Conservation (phyloP, 2,797 vertebrate genomes). For the Clamator glandarius region DNA sequence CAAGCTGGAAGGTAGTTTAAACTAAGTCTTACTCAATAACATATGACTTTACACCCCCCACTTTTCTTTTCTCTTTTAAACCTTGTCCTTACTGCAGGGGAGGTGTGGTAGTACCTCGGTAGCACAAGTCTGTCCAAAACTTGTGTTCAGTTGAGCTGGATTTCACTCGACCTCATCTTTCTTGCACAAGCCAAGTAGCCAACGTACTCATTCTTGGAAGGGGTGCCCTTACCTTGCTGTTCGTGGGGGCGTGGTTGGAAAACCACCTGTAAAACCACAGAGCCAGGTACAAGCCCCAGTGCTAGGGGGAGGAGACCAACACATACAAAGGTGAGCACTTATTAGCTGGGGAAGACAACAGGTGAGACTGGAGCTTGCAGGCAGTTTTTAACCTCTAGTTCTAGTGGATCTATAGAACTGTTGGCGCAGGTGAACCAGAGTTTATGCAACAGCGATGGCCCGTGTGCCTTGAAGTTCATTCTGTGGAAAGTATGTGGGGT, state of each 20-base stretch:
- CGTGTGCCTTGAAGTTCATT: not conserved
- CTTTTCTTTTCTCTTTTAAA: not conserved
- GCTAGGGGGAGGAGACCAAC: not conserved
- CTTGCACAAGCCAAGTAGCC: not conserved
- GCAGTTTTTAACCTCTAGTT: not conserved
- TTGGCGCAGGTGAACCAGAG: not conserved
- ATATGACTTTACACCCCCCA: not conserved
- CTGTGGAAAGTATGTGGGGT: not conserved
- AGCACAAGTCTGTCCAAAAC: not conserved
- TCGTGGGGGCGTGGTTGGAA: not conserved
- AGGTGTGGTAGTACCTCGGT: not conserved
- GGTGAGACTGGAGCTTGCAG: not conserved
- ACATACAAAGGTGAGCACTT: not conserved
- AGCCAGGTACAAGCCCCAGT: not conserved
- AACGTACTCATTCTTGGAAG: fast-evolving
- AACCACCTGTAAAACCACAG: not conserved
- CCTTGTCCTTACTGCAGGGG: not conserved
- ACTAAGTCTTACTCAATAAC: not conserved
- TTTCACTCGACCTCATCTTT: not conserved
- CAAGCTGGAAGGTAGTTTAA: not conserved
- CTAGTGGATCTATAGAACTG: not conserved
- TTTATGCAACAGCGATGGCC: not conserved
- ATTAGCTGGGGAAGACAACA: not conserved
- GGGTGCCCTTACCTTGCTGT: not conserved
- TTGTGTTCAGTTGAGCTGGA: not conserved